These are phyloP conservation scores for Patella ulyssiponensis DNA, from an alignment of 2,888 invertebrate genomes.

Conservation along the genomic window DNA sequence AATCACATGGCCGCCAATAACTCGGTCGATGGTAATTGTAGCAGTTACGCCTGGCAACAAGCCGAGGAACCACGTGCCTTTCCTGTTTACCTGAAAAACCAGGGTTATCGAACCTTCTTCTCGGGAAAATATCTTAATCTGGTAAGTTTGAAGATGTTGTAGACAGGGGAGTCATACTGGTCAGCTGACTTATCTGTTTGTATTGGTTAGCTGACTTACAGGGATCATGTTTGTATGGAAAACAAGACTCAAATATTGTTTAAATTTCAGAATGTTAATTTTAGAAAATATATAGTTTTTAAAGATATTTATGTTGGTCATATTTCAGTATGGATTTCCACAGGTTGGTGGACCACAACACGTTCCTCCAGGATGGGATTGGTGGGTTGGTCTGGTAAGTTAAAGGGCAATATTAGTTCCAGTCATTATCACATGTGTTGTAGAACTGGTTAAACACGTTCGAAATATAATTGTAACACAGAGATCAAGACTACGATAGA, in stretches of 20 bases:
- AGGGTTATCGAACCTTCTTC: conserved; percentile 86
- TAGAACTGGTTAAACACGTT: no score
- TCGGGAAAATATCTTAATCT: conserved; percentile 94
- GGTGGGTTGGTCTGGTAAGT: conserved; percentile 84
- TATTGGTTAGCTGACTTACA: no score
- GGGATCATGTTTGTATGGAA: no score
- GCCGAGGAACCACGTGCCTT: conserved; percentile 79
- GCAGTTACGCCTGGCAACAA: conserved; percentile 80
- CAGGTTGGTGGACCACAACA: conserved; percentile 78
- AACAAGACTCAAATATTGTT: no score
- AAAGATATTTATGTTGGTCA: conserved; percentile 3
- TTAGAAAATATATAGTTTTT: no score
- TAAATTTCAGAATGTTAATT: no score
- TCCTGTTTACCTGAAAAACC: conserved; percentile 79
- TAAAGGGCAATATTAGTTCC: no score
- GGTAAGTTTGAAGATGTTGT: conserved; percentile 73
- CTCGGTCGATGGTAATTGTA: conserved; percentile 85
- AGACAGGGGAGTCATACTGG: no score
- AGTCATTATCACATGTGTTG: no score
- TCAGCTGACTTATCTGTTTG: no score
- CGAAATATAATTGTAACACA: no score
- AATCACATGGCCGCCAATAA: conserved; percentile 86
- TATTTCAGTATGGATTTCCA: conserved; percentile 78
- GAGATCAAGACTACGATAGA: no score
- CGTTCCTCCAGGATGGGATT: conserved; percentile 87